Evolutionary conservation across 2,888 invertebrate genomes (phyloP).

Genomic region (Cordilura impudica): DNA sequence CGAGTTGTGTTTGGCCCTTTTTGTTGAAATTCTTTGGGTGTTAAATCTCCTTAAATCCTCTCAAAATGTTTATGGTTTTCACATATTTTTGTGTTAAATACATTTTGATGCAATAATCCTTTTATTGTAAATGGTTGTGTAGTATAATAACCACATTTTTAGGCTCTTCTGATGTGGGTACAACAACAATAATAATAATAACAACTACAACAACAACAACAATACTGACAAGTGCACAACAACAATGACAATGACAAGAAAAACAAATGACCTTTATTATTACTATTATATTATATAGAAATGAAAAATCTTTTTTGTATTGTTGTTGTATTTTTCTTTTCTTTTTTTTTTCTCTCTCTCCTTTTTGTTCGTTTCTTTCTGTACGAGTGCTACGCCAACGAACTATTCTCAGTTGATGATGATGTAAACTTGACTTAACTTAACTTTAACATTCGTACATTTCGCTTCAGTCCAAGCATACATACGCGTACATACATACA

Average conservation of each 20-base stretch:
- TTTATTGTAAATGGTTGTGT: conserved; percentile 42
- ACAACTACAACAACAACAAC: neutral
- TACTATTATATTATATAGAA: conserved; percentile 15
- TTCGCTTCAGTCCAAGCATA: too few relatives aligned
- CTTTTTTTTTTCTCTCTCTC: neutral
- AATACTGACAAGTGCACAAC: neutral
- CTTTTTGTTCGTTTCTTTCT: neutral
- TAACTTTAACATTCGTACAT: too few relatives aligned
- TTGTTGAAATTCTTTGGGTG: conserved; percentile 35
- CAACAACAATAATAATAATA: neutral
- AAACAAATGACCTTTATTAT: conserved; percentile 52
- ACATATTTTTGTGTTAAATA: conserved; percentile 53
- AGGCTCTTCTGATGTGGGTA: conserved; percentile 52
- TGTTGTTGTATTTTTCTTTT: neutral
- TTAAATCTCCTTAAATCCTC: conserved; percentile 40
- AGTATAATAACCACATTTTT: conserved; percentile 44
- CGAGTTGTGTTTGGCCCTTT: neutral
- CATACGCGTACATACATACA: too few relatives aligned
- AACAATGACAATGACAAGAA: conserved; percentile 24
- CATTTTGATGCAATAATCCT: conserved; percentile 58
- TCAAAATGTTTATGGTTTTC: conserved; percentile 54
- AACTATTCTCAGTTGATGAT: neutral
- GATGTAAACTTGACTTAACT: too few relatives aligned
- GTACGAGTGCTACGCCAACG: neutral
- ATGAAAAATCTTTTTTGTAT: conserved; percentile 41